Conservation (phyloP, 2,113 vertebrate species). For the Callopanchax toddi region DNA sequence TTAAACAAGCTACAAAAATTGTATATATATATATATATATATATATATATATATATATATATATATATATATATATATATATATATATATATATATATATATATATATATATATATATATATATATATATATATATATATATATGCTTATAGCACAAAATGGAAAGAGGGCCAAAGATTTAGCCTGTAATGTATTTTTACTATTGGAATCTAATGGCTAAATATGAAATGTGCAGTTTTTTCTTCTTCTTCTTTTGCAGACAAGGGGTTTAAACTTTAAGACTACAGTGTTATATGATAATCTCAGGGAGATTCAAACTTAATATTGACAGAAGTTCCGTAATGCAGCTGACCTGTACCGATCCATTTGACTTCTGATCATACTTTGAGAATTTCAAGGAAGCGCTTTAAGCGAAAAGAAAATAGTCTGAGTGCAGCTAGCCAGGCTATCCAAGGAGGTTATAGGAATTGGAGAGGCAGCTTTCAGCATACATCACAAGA, state of each 20-base stretch:
- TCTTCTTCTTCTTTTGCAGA: neutral
- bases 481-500: conserved; percentile 32
- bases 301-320: neutral
- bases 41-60: too few species aligned
- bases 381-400: conserved; percentile 12
- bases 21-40: too few species aligned
- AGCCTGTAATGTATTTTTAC: neutral
- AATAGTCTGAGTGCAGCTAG: conserved; percentile 28
- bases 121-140: too few species aligned
- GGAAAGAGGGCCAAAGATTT: neutral
- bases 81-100: too few species aligned
- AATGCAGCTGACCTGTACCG: neutral
- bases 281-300: neutral
- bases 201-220: neutral
- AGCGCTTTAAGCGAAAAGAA: conserved; percentile 2
- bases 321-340: neutral
- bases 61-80: too few species aligned
- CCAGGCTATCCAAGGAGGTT: conserved; percentile 7
- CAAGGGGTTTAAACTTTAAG: neutral
- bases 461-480: conserved; percentile 23
- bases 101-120: too few species aligned
- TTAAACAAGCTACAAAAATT: too few species aligned
- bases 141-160: neutral
- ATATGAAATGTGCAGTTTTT: neutral
- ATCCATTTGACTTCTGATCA: conserved; percentile 4